Evolutionary conservation across 2,797 vertebrate species (phyloP).

Genomic region (Sarcophilus harrisii): DNA sequence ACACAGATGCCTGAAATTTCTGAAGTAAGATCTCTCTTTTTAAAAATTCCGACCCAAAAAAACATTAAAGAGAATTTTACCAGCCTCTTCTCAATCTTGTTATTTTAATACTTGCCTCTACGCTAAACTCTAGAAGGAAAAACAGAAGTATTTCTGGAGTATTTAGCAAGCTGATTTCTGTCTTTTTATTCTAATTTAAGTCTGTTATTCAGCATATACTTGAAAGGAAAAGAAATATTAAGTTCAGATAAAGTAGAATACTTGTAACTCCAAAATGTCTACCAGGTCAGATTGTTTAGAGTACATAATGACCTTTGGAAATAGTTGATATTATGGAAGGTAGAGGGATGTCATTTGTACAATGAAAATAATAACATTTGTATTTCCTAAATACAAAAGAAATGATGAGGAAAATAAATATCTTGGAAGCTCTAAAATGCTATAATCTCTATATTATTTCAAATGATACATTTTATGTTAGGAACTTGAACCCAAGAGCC

Average conservation of each 20-base stretch:
- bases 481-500: background rate
- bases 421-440: background rate
- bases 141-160: conserved; percentile 71
- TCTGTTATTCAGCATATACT: conserved; percentile 54
- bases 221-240: conserved; percentile 62
- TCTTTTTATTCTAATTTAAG: conserved; percentile 76
- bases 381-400: background rate
- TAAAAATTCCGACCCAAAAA: conserved; percentile 65
- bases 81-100: conserved; percentile 64
- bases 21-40: conserved; percentile 67
- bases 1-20: conserved; percentile 48
- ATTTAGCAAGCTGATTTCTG: conserved; percentile 67
- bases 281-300: conserved; percentile 34
- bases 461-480: background rate
- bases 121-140: conserved; percentile 60
- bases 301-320: background rate
- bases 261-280: conserved; percentile 22
- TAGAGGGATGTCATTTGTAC: conserved; percentile 34
- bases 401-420: background rate
- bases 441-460: background rate
- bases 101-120: conserved; percentile 65
- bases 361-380: conserved; percentile 3
- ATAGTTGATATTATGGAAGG: background rate
- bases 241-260: background rate
- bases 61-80: conserved; percentile 68